These are phyloP conservation scores for Rhinoptilus africanus DNA, from an alignment of 2,113 vertebrate genomes.

Conservation along the genomic window DNA sequence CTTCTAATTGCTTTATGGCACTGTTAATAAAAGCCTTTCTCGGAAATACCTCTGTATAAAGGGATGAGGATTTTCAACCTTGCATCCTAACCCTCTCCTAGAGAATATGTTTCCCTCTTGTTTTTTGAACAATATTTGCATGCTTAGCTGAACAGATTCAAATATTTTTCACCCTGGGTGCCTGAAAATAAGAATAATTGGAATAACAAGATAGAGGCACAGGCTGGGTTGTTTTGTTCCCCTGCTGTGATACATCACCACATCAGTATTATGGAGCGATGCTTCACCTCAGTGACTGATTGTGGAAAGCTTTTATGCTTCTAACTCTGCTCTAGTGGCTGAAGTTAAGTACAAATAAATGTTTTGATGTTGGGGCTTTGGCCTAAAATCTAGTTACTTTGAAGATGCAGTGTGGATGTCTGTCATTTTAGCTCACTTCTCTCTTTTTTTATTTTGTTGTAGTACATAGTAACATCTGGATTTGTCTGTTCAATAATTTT, in stretches of 20 bases:
- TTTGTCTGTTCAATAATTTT: neutral
- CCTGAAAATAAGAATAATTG: conserved; percentile 39
- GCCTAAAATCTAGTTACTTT: neutral
- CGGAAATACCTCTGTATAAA: neutral
- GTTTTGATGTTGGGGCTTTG: neutral
- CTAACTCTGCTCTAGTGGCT: neutral
- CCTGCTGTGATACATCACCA: neutral
- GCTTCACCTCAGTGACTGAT: neutral
- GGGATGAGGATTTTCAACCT: neutral
- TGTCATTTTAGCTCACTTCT: neutral
- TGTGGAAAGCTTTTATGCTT: neutral
- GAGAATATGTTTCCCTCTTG: neutral
- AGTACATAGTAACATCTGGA: neutral
- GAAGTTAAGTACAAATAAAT: neutral
- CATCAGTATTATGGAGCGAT: rapidly evolving
- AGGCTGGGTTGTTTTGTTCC: neutral
- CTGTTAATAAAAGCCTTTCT: neutral
- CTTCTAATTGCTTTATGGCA: neutral
- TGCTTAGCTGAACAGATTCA: conserved; percentile 36
- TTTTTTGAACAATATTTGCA: neutral
- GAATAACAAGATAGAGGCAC: neutral
- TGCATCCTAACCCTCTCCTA: neutral
- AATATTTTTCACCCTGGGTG: conserved; percentile 26
- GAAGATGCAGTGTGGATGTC: neutral
- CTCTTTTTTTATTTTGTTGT: neutral